Evolutionary conservation across 2,888 invertebrate genomes (phyloP).

Genomic region (Dasysyrphus albostriatus): DNA sequence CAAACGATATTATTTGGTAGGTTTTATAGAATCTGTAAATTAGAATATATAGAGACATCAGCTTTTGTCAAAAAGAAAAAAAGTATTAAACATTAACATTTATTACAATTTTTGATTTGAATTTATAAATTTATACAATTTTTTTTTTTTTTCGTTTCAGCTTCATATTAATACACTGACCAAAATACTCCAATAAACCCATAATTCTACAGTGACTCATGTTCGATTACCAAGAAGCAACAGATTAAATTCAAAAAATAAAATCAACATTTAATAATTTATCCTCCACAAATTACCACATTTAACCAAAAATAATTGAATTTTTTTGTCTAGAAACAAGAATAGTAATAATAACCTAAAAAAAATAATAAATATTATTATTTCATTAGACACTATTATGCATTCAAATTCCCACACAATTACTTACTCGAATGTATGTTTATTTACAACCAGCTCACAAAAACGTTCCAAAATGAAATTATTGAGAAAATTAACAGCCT

Average conservation of each 20-base stretch:
- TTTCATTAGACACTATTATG: constrained; percentile 3
- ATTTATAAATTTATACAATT: not conserved
- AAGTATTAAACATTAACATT: not conserved
- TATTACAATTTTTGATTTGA: not conserved
- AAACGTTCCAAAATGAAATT: constrained; percentile 72
- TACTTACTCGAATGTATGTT: constrained; percentile 61
- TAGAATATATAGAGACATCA: no score
- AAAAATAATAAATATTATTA: constrained; percentile 4
- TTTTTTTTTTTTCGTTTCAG: constrained; percentile 38
- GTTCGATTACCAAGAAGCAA: constrained; percentile 40
- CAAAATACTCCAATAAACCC: not conserved
- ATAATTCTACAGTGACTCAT: constrained; percentile 35
- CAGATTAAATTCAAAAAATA: constrained; percentile 32
- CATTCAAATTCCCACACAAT: constrained; percentile 58
- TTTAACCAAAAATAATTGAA: constrained; percentile 34
- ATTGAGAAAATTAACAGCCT: constrained; percentile 39
- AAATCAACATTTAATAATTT: constrained; percentile 7
- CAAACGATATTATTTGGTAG: no score
- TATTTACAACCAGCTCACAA: constrained; percentile 64
- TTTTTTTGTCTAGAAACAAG: constrained; percentile 7
- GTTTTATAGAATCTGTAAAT: no score
- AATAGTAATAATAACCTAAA: constrained; percentile 18
- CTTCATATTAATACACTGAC: constrained; percentile 37
- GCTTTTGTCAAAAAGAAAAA: no score
- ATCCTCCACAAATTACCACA: not conserved